Percentiles rank a stretch among this genome's conserved stretches.
Conservation (phyloP, 2,888 invertebrate genomes). For the Drosophila pseudotalamancana region DNA sequence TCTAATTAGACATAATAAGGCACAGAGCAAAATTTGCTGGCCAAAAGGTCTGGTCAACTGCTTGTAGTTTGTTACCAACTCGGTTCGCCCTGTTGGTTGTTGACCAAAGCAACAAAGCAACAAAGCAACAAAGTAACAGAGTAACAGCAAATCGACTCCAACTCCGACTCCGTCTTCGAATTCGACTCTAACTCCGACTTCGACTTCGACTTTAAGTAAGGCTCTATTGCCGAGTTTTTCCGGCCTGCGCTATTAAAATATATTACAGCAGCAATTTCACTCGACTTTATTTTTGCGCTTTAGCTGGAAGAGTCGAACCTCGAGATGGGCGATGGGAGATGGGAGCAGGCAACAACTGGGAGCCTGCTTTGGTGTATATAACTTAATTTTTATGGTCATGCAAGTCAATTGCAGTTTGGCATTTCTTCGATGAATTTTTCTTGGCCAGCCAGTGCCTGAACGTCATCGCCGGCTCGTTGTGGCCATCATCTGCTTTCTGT, state of each 20-base stretch:
- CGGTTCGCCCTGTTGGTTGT: slow-evolving; percentile 13
- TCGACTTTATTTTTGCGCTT: slow-evolving; percentile 77
- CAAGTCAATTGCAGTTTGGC: slow-evolving; percentile 80
- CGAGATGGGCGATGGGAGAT: not conserved
- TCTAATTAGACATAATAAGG: slow-evolving; percentile 79
- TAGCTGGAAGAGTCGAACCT: slow-evolving; percentile 6
- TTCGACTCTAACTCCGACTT: slow-evolving; percentile 23
- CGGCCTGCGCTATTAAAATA: slow-evolving; percentile 71
- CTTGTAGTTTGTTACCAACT: slow-evolving; percentile 45
- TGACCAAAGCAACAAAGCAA: slow-evolving; percentile 27
- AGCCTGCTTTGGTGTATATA: slow-evolving; percentile 70
- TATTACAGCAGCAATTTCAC: slow-evolving; percentile 78
- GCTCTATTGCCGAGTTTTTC: slow-evolving; percentile 45
- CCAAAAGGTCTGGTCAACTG: slow-evolving; percentile 62
- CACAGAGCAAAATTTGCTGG: slow-evolving; percentile 53
- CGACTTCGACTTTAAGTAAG: slow-evolving; percentile 8
- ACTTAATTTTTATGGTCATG: slow-evolving; percentile 82
- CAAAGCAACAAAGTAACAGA: slow-evolving; percentile 19
- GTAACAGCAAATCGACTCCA: not conserved
- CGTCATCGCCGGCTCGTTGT: slow-evolving; percentile 35
- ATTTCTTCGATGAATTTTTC: slow-evolving; percentile 73
- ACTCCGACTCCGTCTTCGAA: slow-evolving; percentile 4
- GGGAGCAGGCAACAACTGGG: slow-evolving; percentile 5
- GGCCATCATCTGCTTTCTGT: slow-evolving; percentile 51
- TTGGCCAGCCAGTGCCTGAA: slow-evolving; percentile 20